These are phyloP conservation scores for Halictus ligatus DNA, from an alignment of 2,888 invertebrate genomes.

Conservation along the genomic window DNA sequence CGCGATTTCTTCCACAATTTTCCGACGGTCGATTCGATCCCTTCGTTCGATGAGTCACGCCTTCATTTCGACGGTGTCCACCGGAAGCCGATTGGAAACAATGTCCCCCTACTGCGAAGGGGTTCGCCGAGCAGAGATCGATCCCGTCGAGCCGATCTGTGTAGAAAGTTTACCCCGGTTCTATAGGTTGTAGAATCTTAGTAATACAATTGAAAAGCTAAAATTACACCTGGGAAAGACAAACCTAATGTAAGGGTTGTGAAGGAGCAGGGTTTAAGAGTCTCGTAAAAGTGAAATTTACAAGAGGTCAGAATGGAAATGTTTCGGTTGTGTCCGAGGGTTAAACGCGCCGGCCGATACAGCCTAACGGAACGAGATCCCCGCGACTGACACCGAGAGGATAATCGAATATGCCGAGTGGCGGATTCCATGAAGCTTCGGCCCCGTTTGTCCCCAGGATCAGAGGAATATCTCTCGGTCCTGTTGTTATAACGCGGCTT, in stretches of 20 bases:
- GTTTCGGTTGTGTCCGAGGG: background rate
- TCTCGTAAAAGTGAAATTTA: background rate
- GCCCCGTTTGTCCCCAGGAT: background rate
- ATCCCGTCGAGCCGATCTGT: background rate
- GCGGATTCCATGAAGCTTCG: slow-evolving; percentile 4
- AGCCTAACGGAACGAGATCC: background rate
- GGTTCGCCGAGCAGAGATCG: background rate
- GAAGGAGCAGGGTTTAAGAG: background rate
- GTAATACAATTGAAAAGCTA: too few relatives aligned
- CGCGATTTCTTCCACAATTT: slow-evolving; percentile 5
- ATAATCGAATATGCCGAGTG: background rate
- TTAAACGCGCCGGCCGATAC: background rate
- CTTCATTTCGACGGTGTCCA: background rate
- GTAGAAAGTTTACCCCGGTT: too few relatives aligned
- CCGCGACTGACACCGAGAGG: background rate
- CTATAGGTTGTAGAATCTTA: too few relatives aligned
- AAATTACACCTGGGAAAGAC: too few relatives aligned
- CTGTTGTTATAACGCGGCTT: slow-evolving; percentile 9
- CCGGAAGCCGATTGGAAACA: slow-evolving; percentile 4
- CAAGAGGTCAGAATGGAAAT: background rate
- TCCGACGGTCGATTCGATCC: background rate
- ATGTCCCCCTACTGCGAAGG: background rate
- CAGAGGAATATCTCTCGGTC: slow-evolving; percentile 2
- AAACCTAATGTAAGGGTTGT: background rate
- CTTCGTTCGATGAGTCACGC: slow-evolving; percentile 5